These are phyloP conservation scores for Calephelis virginiensis DNA, from an alignment of 1,140 invertebrate species.

Conservation along the genomic window DNA sequence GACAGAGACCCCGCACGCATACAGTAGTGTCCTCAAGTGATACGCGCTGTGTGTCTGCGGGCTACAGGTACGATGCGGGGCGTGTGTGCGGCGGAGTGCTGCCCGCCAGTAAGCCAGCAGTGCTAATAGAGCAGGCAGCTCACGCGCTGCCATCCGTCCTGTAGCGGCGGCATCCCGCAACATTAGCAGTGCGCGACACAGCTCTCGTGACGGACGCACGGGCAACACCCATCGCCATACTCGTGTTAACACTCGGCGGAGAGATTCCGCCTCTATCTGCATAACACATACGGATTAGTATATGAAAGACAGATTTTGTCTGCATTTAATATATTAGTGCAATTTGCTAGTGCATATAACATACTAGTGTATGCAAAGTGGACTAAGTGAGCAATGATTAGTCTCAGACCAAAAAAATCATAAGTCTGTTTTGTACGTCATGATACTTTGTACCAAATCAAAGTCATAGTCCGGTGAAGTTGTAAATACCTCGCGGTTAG, in stretches of 20 bases:
- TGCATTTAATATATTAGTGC: no score
- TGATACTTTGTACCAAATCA: no score
- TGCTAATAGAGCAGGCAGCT: constrained; percentile 80
- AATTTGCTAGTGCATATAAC: no score
- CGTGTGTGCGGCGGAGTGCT: constrained; percentile 60
- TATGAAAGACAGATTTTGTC: no score
- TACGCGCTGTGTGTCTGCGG: constrained; percentile 81
- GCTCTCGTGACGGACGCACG: constrained; percentile 36
- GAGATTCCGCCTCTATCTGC: constrained; percentile 37
- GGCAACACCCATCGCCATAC: constrained; percentile 30
- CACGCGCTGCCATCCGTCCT: constrained; percentile 34
- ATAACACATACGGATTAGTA: not conserved
- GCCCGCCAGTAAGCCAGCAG: constrained; percentile 53
- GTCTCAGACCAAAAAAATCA: no score
- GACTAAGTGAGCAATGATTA: no score
- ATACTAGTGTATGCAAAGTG: no score
- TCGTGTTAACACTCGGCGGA: constrained; percentile 78
- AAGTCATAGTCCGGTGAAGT: no score
- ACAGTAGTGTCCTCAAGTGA: constrained; percentile 81
- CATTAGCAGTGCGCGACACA: constrained; percentile 80
- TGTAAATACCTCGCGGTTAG: no score
- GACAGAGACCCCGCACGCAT: constrained; percentile 84
- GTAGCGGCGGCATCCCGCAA: constrained; percentile 57
- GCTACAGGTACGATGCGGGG: constrained; percentile 48
- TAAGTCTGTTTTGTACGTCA: no score